phyloP scores from a whole-genome alignment of 1,140 invertebrate species.

The Nymphalis io region DNA sequence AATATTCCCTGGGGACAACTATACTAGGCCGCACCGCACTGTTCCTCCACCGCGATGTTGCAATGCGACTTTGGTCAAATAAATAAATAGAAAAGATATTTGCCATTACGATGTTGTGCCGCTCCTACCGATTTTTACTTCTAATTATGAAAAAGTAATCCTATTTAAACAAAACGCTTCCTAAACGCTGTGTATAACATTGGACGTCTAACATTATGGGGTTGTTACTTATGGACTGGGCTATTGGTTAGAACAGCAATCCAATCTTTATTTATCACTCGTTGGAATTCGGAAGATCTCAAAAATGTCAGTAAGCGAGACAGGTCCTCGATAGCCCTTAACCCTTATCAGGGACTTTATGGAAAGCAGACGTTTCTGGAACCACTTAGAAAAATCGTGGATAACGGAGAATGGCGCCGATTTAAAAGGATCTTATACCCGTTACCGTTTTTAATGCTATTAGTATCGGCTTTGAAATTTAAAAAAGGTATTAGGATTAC shows the following conservation, averaged over 20 bases:
- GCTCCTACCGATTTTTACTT: too few relatives aligned
- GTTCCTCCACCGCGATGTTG: too few relatives aligned
- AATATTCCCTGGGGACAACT: too few relatives aligned
- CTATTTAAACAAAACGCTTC: background rate
- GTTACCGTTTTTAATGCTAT: constrained; percentile 35
- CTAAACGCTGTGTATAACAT: background rate
- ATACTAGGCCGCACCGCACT: too few relatives aligned
- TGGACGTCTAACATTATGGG: background rate
- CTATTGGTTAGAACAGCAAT: constrained; percentile 12
- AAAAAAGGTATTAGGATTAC: constrained; percentile 1
- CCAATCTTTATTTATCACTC: constrained; percentile 28
- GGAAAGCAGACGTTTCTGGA: constrained; percentile 54
- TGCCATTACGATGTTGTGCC: too few relatives aligned
- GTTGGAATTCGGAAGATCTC: constrained; percentile 45
- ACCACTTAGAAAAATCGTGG: constrained; percentile 50
- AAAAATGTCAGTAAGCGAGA: constrained; percentile 46
- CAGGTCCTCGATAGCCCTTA: constrained; percentile 43
- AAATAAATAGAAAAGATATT: too few relatives aligned
- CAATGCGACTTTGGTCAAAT: too few relatives aligned
- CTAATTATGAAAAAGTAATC: too few relatives aligned
- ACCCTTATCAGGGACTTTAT: constrained; percentile 62
- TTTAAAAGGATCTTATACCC: constrained; percentile 40
- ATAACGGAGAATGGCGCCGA: constrained; percentile 39
- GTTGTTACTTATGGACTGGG: background rate
- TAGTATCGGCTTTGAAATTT: constrained; percentile 33